Conservation (phyloP, 2,888 invertebrate genomes). For the Kryphioiulus occultus region DNA sequence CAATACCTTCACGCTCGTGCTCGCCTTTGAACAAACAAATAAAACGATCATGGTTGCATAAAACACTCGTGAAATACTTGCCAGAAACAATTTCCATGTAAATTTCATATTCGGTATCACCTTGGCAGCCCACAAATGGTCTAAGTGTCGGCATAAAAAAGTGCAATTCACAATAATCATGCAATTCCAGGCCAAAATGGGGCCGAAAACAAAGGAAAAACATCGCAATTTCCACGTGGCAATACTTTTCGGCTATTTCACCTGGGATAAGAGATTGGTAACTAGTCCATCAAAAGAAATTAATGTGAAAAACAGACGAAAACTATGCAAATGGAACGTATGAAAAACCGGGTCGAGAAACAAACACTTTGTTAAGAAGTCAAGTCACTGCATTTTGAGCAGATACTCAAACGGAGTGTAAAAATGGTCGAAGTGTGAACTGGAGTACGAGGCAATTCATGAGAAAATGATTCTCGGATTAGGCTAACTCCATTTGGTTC, state of each 20-base stretch:
- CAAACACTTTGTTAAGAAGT: neutral
- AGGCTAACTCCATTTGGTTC: too few species aligned
- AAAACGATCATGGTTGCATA: constrained; percentile 29
- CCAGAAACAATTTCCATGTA: constrained; percentile 25
- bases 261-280: constrained; percentile 7
- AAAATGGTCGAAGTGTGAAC: too few species aligned
- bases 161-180: constrained; percentile 13
- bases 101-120: constrained; percentile 26
- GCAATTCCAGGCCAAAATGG: constrained; percentile 31
- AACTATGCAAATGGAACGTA: neutral
- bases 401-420: too few species aligned
- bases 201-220: neutral
- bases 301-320: neutral
- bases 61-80: constrained; percentile 15
- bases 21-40: neutral
- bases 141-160: constrained; percentile 2
- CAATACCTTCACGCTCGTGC: neutral
- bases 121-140: neutral
- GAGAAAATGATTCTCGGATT: neutral
- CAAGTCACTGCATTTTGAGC: neutral
- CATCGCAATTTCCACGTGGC: neutral
- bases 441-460: neutral
- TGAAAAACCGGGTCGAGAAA: neutral
- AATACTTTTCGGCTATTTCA: neutral
- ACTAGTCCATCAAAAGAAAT: neutral